These are phyloP conservation scores for Rhipidura dahli DNA, from an alignment of 2,113 vertebrate genomes.

Conservation along the genomic window DNA sequence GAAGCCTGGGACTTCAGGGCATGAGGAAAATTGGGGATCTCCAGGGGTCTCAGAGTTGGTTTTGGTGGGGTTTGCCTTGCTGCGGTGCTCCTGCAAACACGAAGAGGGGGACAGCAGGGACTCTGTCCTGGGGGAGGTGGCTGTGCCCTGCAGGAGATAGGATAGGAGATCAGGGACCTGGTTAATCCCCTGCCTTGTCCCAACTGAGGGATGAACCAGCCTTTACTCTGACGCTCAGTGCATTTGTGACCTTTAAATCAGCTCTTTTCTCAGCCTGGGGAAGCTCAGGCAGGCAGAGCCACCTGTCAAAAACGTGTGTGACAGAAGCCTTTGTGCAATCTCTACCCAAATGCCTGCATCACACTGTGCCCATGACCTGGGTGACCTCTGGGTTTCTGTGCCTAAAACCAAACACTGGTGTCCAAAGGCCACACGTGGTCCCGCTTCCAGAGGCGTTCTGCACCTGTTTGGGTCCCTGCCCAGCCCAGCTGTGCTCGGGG, in stretches of 20 bases:
- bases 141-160: not conserved
- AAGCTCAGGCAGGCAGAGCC: not conserved
- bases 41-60: fast-evolving
- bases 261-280: not conserved
- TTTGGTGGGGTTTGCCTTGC: not conserved
- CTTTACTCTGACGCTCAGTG: not conserved
- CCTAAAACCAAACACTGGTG: fast-evolving
- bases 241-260: not conserved
- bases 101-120: not conserved
- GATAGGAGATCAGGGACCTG: not conserved
- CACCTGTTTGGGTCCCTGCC: fast-evolving
- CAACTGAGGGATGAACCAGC: not conserved
- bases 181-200: not conserved
- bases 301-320: not conserved
- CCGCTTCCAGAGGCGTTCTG: fast-evolving
- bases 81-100: not conserved
- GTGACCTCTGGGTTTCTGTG: fast-evolving
- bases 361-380: fast-evolving
- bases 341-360: too few relatives aligned
- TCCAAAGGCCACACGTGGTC: not conserved
- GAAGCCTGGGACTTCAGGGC: not conserved
- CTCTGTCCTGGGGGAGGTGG: not conserved
- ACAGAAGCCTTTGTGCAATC: fast-evolving
- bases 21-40: fast-evolving
- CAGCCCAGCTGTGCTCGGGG: not conserved